Base-by-base conservation (phyloP, 2,888 invertebrate species). In the Apamea anceps region DNA sequence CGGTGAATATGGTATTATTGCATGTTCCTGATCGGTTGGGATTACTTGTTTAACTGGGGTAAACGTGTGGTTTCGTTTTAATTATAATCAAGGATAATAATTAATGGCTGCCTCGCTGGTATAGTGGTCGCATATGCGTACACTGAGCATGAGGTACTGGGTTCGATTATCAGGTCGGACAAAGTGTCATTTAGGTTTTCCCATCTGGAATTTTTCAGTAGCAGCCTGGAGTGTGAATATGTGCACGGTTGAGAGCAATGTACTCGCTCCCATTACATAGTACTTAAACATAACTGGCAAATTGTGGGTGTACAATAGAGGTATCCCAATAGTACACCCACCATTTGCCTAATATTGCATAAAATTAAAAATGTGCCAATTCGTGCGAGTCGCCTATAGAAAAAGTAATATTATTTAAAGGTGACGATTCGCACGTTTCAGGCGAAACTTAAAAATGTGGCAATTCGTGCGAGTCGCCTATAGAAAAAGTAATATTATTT, bases 1-100 rank as follows among this genome's bases (percentile, higher is more conserved):
- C 48, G 25, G n/a, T 51, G 54, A 57, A 83, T 70, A 57, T 45
- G 54, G 54, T 68, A 45, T 32, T 54, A 32, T 48, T 10, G 10
- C 25, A 18, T 10, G 2, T 60, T 25, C 1, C 28, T 65, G 48
- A 42, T 70, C 42, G 70, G 6, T 60, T n/a, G 18, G 57, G 15
- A 48, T 70, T 42, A 71, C 72, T 74, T 62, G 18, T 57, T 70
- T 45, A 45, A 57, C 45, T 51, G 21, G 25, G 21, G 5, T 15
- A 65, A 72, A 45, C 45, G 42, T 25, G 28, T 42, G 13, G 28
- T 28, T 63, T 54, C 18, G 10, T n/a, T 71, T 54, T 37, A 54
- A 54, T 51, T 51, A 57, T 1, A 57, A 71, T 12, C 2, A 54
- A 71, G 8, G 5, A 54, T 54, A 54, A 10, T 25, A 32, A n/a